These are phyloP conservation scores for Colistium nudipinnis DNA, from an alignment of 2,113 vertebrate species.

Conservation along the genomic window DNA sequence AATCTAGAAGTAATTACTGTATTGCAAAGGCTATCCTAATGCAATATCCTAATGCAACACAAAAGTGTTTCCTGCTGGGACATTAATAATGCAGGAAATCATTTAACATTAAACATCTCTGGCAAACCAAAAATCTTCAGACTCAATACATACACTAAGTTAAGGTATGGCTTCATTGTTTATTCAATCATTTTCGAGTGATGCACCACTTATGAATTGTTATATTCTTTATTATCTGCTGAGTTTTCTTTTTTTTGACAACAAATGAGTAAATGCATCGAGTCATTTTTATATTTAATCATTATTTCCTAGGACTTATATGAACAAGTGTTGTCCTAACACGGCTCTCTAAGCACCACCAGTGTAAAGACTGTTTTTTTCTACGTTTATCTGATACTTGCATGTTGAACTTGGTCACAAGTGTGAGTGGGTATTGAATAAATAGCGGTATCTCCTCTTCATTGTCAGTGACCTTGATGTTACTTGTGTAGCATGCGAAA, in stretches of 20 bases:
- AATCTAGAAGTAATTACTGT: background rate
- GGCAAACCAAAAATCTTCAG: constrained; percentile 1
- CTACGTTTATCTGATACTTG: background rate
- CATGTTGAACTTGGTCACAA: constrained; percentile 7
- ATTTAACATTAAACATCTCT: background rate
- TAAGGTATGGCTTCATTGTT: background rate
- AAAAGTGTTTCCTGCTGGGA: background rate
- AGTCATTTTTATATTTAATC: constrained; percentile 3
- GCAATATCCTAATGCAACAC: background rate
- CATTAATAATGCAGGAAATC: background rate
- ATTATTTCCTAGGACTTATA: background rate
- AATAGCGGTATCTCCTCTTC: constrained; percentile 4
- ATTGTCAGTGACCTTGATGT: background rate
- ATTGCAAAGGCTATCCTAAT: background rate
- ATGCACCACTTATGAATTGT: background rate
- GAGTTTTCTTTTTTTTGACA: background rate
- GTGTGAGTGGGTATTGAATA: background rate
- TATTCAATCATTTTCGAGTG: background rate
- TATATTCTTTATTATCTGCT: background rate
- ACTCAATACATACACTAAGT: background rate
- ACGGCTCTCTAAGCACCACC: background rate
- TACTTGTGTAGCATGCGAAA: background rate
- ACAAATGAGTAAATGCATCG: background rate
- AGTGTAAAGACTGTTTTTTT: background rate
- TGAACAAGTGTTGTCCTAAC: background rate